These are phyloP conservation scores for Chironomus tentans DNA, from an alignment of 2,888 invertebrate genomes.

Conservation along the genomic window DNA sequence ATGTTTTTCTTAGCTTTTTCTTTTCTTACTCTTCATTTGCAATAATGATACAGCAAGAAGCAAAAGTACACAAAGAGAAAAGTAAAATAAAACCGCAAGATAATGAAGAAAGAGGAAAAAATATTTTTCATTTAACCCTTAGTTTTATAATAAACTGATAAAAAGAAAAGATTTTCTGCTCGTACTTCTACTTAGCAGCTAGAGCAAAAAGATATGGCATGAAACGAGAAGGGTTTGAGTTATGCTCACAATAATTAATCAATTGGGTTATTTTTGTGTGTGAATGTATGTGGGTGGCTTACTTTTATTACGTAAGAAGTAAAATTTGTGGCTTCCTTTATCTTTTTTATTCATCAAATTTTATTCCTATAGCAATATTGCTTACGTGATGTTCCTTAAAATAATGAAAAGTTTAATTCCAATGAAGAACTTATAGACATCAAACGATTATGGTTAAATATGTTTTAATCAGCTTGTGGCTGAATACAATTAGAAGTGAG, in stretches of 20 bases:
- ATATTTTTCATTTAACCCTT: conserved; percentile 13
- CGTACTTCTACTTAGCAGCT: too few species aligned
- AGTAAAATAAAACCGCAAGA: conserved; percentile 19
- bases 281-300: neutral
- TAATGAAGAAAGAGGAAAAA: conserved; percentile 9
- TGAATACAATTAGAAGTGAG: too few species aligned
- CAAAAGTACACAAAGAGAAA: neutral
- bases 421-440: too few species aligned
- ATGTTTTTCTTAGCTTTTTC: neutral
- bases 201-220: neutral
- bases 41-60: conserved; percentile 13
- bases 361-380: neutral
- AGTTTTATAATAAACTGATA: conserved; percentile 6
- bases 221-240: neutral
- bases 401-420: too few species aligned
- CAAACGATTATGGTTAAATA: too few species aligned
- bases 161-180: neutral
- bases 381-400: neutral
- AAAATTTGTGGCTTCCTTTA: too few species aligned
- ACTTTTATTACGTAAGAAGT: neutral
- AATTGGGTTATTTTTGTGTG: neutral
- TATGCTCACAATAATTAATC: neutral
- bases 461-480: too few species aligned
- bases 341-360: too few species aligned
- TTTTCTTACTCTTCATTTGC: neutral